Conservation (phyloP, 2,113 vertebrate species). For the Potamarius usumacintae region DNA sequence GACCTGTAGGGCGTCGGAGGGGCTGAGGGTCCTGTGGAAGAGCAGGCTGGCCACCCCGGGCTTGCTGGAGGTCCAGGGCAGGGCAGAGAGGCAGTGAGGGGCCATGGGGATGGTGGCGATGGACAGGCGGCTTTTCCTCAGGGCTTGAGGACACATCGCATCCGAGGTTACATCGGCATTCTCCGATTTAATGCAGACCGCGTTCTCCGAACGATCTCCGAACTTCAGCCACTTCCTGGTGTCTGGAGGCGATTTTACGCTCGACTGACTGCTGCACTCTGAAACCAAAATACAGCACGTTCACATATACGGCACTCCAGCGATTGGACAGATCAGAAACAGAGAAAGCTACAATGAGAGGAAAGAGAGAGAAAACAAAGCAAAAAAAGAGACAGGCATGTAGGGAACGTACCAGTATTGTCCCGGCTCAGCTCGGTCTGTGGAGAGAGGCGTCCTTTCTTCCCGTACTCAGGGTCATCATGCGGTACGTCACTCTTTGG, state of each 20-base stretch:
- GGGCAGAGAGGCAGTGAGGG: slow-evolving; percentile 42
- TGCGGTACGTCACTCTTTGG: slow-evolving; percentile 79
- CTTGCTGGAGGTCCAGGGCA: slow-evolving; percentile 60
- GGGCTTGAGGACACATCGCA: slow-evolving; percentile 47
- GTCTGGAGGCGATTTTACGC: slow-evolving; percentile 8
- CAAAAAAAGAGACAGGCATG: not conserved
- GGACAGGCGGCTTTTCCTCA: slow-evolving; percentile 64
- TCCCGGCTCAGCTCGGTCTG: slow-evolving; percentile 37
- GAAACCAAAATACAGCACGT: slow-evolving; percentile 29
- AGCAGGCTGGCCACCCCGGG: slow-evolving; percentile 81
- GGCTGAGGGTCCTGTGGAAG: slow-evolving; percentile 76
- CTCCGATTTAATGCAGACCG: slow-evolving; percentile 24
- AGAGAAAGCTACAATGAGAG: not conserved
- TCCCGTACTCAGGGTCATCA: slow-evolving; percentile 62
- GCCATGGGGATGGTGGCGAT: slow-evolving; percentile 48
- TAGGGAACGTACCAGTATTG: slow-evolving; percentile 32
- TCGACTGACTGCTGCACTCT: slow-evolving; percentile 5
- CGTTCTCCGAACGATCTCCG: not conserved
- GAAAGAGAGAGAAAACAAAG: too few relatives aligned
- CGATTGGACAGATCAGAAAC: not conserved
- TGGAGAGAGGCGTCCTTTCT: slow-evolving; percentile 67
- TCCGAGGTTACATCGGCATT: slow-evolving; percentile 50
- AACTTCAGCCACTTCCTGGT: not conserved
- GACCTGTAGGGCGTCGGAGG: slow-evolving; percentile 79
- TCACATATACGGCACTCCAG: not conserved